Base-by-base conservation (phyloP, 2,113 vertebrate species). In the Hucho hucho region DNA sequence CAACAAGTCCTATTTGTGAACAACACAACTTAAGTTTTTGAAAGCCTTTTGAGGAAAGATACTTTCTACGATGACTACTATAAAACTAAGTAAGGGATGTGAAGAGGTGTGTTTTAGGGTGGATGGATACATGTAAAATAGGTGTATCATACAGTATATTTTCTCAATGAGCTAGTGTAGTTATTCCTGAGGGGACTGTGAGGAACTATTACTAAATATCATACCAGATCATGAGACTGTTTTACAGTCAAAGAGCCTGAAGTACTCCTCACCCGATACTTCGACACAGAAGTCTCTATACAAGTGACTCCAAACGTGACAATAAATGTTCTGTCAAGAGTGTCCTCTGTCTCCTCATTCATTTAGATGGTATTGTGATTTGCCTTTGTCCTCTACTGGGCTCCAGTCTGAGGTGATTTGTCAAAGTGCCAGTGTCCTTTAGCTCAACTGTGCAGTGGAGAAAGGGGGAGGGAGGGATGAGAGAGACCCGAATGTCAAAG, bases 401-500 rank as follows among this genome's bases (percentile, higher is more conserved):
- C 63, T 43, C 37, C 37, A 43, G 37, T 82, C 64, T 67, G 28
- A 70, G 74, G 68, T 71, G 29, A 79, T 77, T 86, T 81, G 81
- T 80, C 73, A 82, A 76, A 74, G 63, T 79, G 76, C 77, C 84
- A 77, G 73, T n/a, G 69, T 74, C 59, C 46, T 64, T 81, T 69
- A 74, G 78, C 61, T 75, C 81, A 80, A 74, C 63, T 13, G 61
- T 25, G 63, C 63, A 64, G 64, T 24, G n/a, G 61, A 18, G 64
- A 2, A 14, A 5, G 24, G 25, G 25, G 64, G 25, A 26, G 26
- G 26, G 24, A 16, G 26, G 63, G 22, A 79, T 64, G 73, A 65
- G 76, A 82, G 65, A 81, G 58, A 64, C 68, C 47, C 49, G 77
- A 16, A 80, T 88, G 84, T 87, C 78, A 81, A 59, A 83, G 84